Evolutionary conservation across 2,888 invertebrate species (phyloP), one percentile per base, ranked within the genome.

Genomic region (Acanthacorydalis orientalis): DNA sequence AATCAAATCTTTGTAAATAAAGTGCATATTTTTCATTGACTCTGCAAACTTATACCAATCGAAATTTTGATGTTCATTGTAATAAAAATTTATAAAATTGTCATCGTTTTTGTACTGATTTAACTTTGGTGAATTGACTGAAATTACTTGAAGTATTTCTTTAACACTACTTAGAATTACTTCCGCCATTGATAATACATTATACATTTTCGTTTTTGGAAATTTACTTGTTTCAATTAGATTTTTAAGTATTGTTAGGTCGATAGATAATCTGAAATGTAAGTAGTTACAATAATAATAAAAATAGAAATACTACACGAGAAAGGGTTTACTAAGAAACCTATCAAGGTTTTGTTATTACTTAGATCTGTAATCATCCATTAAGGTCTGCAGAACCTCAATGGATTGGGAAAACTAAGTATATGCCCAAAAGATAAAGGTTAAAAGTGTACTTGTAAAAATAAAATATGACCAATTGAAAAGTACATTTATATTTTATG

Each of bases 91-190:
- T 12, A 39, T 4, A 39, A n/a, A 39, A 39, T 12, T 37, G 23
- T 23, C 23, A 23, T 2, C 6, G 4, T 16, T 39, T n/a, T 39
- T 9, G 12, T 12, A 4, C 4, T 14, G 8, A 39, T 39, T n/a
- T n/a, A n/a, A n/a, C n/a, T n/a, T 12, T n/a, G 16, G 15, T 15
- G n/a, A 16, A 39, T 15, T 34, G 4, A 16, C 8, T 10, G 35
- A 44, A 6, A 44, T 35, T 15, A 44, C 35, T 35, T 16, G 12
- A 4, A 44, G n/a, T 44, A 35, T 44, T 44, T 44, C 35, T 34
- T 44, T 23, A 10, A 44, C 10, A 16, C 35, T 35, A 10, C 34
- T 35, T 7, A 44, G 11, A 35, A 44, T 16, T 7, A 33, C 16
- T 44, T 44, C 44, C 2, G 14, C n/a, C 11, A 14, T 11, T 10